Conservation (phyloP, 2,888 invertebrate genomes). For the Osmoderma eremita region DNA sequence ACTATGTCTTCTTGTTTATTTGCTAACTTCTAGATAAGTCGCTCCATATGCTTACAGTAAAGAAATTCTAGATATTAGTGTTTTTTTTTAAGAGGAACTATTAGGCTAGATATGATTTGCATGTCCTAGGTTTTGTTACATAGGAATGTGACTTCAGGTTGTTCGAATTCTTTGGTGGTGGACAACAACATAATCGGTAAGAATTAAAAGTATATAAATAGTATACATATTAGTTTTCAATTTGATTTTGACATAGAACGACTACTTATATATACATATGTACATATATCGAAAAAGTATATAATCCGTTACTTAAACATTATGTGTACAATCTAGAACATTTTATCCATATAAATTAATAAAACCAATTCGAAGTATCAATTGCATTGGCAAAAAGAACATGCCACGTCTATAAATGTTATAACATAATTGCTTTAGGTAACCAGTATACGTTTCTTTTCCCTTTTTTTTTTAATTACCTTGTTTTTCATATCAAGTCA, state of each 20-base stretch:
- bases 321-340: background rate
- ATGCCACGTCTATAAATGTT: background rate
- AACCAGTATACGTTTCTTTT: slow-evolving; percentile 1
- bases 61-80: slow-evolving; percentile 19
- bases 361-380: too few species aligned
- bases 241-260: slow-evolving; percentile 18
- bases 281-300: slow-evolving; percentile 21
- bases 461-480: background rate
- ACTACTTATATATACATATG: slow-evolving; percentile 12
- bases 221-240: slow-evolving; percentile 24
- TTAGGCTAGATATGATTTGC: slow-evolving; percentile 40
- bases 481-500: slow-evolving; percentile 24
- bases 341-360: background rate
- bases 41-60: slow-evolving; percentile 29
- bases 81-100: slow-evolving; percentile 28
- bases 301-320: slow-evolving; percentile 33
- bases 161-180: slow-evolving; percentile 33
- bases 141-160: slow-evolving; percentile 42
- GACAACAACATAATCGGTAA: slow-evolving; percentile 40
- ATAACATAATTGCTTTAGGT: slow-evolving; percentile 23
- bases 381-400: too few species aligned
- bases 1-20: slow-evolving; percentile 39
- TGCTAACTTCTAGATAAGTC: slow-evolving; percentile 38
- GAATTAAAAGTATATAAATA: slow-evolving; percentile 20
- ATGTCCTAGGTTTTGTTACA: slow-evolving; percentile 43